Evolutionary conservation across 2,113 vertebrate species (phyloP).

Genomic region (Cavia aperea): DNA sequence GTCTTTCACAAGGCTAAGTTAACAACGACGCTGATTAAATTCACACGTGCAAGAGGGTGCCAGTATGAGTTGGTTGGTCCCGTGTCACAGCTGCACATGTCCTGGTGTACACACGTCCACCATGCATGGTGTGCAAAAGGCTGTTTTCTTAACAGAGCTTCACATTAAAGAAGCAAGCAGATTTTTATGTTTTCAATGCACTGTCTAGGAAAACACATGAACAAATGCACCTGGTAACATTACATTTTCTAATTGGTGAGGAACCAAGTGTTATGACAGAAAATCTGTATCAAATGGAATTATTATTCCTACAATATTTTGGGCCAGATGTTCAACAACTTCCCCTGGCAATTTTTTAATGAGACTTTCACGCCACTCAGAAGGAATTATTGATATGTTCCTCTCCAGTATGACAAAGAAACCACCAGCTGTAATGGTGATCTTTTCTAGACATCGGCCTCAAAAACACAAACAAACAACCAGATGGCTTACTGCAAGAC

Average conservation of each 20-base stretch:
- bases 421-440: not conserved
- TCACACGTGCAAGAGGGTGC: not conserved
- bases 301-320: too few species aligned
- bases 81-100: rapidly evolving
- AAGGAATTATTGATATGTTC: not conserved
- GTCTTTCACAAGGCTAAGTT: not conserved
- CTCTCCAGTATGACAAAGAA: not conserved
- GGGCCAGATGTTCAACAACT: not conserved
- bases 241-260: not conserved
- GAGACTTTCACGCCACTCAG: not conserved
- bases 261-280: not conserved
- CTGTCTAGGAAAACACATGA: not conserved
- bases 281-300: not conserved
- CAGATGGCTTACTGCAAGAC: not conserved
- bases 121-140: not conserved
- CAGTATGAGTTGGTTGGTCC: not conserved
- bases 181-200: not conserved
- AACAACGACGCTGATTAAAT: not conserved
- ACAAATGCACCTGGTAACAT: not conserved
- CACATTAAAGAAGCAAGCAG: not conserved
- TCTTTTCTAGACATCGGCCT: not conserved
- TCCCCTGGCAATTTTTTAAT: not conserved
- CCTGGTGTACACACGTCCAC: not conserved
- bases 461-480: not conserved
- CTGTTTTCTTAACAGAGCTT: not conserved